Conservation (phyloP, 2,797 vertebrate genomes). For the Molossus molossus region DNA sequence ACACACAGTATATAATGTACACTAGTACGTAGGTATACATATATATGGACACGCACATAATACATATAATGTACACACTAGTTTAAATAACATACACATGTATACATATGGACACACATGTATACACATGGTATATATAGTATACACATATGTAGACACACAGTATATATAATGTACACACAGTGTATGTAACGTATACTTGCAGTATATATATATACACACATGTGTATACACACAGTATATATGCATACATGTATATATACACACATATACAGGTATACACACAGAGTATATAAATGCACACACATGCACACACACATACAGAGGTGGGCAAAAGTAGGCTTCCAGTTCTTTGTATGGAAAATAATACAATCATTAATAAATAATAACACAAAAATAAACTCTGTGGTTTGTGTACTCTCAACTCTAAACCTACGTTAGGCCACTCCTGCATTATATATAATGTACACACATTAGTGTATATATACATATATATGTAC, state of each 20-base stretch:
- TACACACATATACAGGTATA: no score
- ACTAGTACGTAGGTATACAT: no score
- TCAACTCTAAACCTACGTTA: neutral
- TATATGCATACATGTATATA: no score
- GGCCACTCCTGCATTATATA: no score
- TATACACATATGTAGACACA: accelerated
- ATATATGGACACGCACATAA: no score
- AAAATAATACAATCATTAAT: neutral
- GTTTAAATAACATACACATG: no score
- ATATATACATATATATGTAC: neutral
- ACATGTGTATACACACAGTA: neutral
- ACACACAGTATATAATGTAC: no score
- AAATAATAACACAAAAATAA: neutral
- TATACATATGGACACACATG: neutral
- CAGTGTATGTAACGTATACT: neutral
- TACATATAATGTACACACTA: neutral
- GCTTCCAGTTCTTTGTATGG: neutral
- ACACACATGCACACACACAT: neutral
- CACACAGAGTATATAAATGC: neutral
- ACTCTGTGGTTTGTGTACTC: neutral
- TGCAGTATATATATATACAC: neutral
- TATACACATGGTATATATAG: neutral
- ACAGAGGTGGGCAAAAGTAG: neutral
- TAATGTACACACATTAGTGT: neutral
- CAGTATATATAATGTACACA: neutral